Evolutionary conservation across 1,140 invertebrate genomes (phyloP), one percentile per base, ranked within the genome.

Genomic region (Agrypnia vestita): DNA sequence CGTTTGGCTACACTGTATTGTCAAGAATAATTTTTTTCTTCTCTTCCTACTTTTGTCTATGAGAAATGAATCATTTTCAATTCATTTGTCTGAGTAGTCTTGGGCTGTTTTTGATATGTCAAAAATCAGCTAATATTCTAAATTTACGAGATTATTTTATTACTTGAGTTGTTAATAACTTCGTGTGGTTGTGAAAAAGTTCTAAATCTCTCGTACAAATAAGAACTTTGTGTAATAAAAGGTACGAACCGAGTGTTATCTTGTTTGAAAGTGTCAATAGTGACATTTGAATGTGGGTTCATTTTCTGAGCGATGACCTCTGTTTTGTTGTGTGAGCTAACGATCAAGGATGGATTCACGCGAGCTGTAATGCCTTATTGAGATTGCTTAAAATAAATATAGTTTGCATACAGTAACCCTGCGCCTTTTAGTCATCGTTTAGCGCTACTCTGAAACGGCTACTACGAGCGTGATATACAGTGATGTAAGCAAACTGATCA

Each of bases 231-330:
- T 53, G 44, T 49, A 51, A 49, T 1, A 71, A 53, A 51, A 25
- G 67, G 67, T 71, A 71, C 12, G 6, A 13, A 51, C 11, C 13
- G 17, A 6, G 21, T 53, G 47, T 71, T 53, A 71, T 71, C 0
- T 11, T 21, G 25, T 49, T 71, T 17, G 11, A 35, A 43, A 17
- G 13, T 74, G 64, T 56, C 19, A 44, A 15, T 74, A 12, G 3
- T 77, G 75, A 76, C 74, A 76, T 76, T 76, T 76, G 35, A n/a
- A 55, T 21, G 59, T 9, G 61, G n/a, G 75, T 77, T 77, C 59
- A 77, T 19, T 77, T 59, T 46, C 12, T 77, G 75, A 51, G 61
- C 62, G 75, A 55, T 77, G 75, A 77, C 75, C 75, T 77, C 75
- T 77, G 62, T 51, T 53, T 77, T 69, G 75, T 77, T 77, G 47